Evolutionary conservation across 2,888 invertebrate species (phyloP), one percentile per base, ranked within the genome.

Genomic region (Mimas tiliae): DNA sequence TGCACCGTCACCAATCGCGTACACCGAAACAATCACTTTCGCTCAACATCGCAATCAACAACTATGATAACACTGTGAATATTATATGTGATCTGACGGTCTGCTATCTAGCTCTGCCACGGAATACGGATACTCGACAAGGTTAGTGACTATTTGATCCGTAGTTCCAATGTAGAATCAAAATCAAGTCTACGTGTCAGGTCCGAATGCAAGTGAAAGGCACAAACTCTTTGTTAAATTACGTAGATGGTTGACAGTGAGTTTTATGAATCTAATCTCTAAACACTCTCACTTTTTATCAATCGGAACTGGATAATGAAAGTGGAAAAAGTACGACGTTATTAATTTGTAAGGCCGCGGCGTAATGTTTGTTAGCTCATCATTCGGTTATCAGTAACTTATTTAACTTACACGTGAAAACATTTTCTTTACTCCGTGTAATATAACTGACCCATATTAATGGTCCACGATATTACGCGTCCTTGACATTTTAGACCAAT

Each of bases 171-270:
- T 76, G 73, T 76, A 81, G 75, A 83, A 80, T 80, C 80, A 86
- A 87, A 89, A 86, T 86, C 82, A 76, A 85, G 88, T 83, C 81
- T 88, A 91, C 92, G 92, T 92, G 92, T 93, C 92, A 90, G 85
- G 84, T 87, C 78, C 83, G 86, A 89, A 84, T 86, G 87, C 81
- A 86, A 91, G 92, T 93, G 92, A 93, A 93, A 93, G 92, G 92
- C 85, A 58, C 42, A 81, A 88, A 89, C 86, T 89, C 91, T 89
- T 89, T 89, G 89, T 86, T 87, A 83, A 86, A 89, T 87, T 86
- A 88, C 86, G 83, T 82, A 81, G 75, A 80, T 83, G 80, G 73
- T 81, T 86, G 81, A 80, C 81, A 85, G 84, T 82, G 73, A 79
- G 76, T 78, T 78, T 78, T 74, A 72, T 73, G 77, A 72, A 76